Conservation (phyloP, 64 coral and sea anemone genomes). For the Stylophora pistillata region DNA sequence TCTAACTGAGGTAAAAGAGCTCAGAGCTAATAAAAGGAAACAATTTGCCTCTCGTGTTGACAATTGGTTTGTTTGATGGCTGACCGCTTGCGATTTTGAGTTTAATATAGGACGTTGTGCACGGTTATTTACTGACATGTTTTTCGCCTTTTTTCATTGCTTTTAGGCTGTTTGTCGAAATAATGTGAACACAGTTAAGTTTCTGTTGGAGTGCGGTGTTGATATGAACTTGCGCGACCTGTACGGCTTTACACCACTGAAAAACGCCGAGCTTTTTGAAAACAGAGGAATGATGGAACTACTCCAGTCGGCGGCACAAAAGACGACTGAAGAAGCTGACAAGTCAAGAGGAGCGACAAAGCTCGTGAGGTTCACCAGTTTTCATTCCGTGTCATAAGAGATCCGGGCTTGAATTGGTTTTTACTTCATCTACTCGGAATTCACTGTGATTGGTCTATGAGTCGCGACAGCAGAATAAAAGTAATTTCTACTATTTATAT, state of each 20-base stretch:
- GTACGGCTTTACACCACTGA: slow-evolving; percentile 35
- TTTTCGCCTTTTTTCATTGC: not conserved
- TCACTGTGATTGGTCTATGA: too few species aligned
- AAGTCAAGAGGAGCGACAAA: not conserved
- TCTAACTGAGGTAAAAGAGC: too few species aligned
- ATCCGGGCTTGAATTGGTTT: too few species aligned
- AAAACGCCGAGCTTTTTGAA: slow-evolving; percentile 40
- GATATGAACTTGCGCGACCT: slow-evolving; percentile 41
- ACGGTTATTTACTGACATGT: not conserved
- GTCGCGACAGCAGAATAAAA: too few species aligned
- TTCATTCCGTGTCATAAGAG: too few species aligned
- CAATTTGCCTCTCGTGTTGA: not conserved
- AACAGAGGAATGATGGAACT: slow-evolving; percentile 30
- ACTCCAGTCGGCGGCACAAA: not conserved
- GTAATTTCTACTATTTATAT: too few species aligned
- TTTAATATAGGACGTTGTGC: too few species aligned
- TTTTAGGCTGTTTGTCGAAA: slow-evolving; percentile 62
- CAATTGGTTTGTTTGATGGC: not conserved
- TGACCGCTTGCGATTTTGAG: too few species aligned
- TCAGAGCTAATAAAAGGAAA: too few species aligned
- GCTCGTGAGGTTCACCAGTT: not conserved
- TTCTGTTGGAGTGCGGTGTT: slow-evolving; percentile 45
- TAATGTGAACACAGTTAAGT: slow-evolving; percentile 53
- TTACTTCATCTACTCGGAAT: too few species aligned
- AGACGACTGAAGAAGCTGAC: not conserved